Evolutionary conservation across 2,113 vertebrate species (phyloP).

Genomic region (Mirza zaza): DNA sequence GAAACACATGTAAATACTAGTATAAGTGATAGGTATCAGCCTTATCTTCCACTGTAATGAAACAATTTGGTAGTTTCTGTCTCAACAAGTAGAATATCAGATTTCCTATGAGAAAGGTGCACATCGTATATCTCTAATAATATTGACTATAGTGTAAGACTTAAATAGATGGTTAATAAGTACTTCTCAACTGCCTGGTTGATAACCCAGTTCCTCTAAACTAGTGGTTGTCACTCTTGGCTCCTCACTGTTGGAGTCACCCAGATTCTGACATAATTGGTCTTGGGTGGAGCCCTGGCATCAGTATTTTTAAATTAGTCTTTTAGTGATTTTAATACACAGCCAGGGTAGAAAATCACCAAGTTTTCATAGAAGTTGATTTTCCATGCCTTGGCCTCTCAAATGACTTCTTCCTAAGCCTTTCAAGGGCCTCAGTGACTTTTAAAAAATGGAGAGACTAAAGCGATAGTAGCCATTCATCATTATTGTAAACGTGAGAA

Average conservation of each 20-base stretch:
- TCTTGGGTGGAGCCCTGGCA: not conserved
- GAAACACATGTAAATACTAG: not conserved
- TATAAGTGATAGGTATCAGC: not conserved
- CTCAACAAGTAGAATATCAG: not conserved
- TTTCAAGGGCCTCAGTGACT: not conserved
- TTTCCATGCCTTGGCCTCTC: not conserved
- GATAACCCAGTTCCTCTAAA: not conserved
- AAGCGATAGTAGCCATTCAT: constrained; percentile 4
- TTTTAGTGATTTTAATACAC: not conserved
- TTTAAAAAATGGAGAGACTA: not conserved
- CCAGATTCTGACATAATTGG: not conserved
- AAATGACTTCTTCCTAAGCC: constrained; percentile 9
- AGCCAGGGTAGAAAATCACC: not conserved
- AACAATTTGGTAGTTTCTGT: not conserved
- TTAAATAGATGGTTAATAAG: not conserved
- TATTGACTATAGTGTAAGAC: not conserved
- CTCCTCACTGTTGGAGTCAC: not conserved
- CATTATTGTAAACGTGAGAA: constrained; percentile 29
- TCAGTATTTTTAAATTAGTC: not conserved
- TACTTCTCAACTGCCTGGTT: not conserved
- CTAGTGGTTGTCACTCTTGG: not conserved
- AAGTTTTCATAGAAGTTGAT: not conserved
- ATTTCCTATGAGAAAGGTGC: not conserved
- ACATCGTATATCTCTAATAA: not conserved
- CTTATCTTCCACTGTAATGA: not conserved